Evolutionary conservation across 2,113 vertebrate species (phyloP).

Genomic region (Pandion haliaetus): DNA sequence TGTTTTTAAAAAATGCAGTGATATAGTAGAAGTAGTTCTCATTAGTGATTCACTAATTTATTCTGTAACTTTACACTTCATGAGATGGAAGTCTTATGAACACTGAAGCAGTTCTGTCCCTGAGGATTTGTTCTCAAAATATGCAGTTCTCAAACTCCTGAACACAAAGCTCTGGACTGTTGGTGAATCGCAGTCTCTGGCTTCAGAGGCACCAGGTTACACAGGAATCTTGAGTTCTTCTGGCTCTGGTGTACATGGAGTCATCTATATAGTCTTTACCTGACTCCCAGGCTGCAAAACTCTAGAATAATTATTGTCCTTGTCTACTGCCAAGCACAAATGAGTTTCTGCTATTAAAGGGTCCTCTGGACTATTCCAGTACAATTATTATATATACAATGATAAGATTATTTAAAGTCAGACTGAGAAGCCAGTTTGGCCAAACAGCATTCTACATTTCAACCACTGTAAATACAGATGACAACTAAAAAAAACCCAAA

Average conservation of each 20-base stretch:
- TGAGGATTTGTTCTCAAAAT: not conserved
- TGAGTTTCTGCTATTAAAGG: not conserved
- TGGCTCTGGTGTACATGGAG: not conserved
- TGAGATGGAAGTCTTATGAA: not conserved
- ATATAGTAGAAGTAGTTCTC: not conserved
- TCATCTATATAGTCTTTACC: not conserved
- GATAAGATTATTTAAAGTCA: not conserved
- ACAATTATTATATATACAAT: not conserved
- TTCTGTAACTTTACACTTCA: not conserved
- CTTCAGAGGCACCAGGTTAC: not conserved
- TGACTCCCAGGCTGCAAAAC: not conserved
- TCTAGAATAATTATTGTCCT: not conserved
- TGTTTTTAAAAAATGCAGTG: not conserved
- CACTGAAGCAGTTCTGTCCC: not conserved
- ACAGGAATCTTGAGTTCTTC: not conserved
- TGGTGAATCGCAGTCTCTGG: fast-evolving
- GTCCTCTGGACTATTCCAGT: not conserved
- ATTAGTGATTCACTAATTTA: not conserved
- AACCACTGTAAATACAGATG: not conserved
- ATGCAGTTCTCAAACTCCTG: not conserved
- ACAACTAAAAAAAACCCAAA: not conserved
- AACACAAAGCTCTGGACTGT: not conserved
- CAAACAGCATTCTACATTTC: not conserved
- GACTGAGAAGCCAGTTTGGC: not conserved
- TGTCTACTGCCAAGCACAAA: not conserved